These are phyloP conservation scores for Eudyptes chrysolophus DNA, from an alignment of 2,113 vertebrate genomes.

Conservation along the genomic window DNA sequence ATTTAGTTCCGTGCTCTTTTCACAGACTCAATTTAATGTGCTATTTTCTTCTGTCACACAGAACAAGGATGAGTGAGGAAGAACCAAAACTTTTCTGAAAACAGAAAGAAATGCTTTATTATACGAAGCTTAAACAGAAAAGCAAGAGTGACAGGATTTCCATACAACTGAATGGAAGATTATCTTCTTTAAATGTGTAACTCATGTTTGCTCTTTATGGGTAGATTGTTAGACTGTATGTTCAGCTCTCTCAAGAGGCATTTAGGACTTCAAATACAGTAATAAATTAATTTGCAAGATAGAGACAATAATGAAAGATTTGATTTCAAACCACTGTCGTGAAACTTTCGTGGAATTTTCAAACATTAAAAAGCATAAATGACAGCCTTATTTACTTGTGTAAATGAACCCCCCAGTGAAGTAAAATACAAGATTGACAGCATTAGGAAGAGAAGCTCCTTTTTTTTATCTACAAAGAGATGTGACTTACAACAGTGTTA, in stretches of 20 bases:
- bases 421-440: neutral
- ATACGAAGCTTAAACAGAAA: constrained; percentile 52
- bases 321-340: neutral
- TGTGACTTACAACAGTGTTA: neutral
- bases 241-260: constrained; percentile 38
- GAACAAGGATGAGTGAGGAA: neutral
- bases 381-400: constrained; percentile 3
- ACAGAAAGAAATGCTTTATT: neutral
- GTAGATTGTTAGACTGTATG: constrained; percentile 45
- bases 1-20: neutral
- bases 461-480: neutral
- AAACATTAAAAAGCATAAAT: neutral
- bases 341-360: constrained; percentile 27
- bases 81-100: constrained; percentile 1
- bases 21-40: neutral
- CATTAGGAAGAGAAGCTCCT: neutral
- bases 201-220: constrained; percentile 60
- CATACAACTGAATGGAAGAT: constrained; percentile 24
- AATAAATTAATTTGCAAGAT: constrained; percentile 63
- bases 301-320: constrained; percentile 40
- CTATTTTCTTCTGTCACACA: neutral
- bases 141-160: constrained; percentile 67
- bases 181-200: constrained; percentile 66
- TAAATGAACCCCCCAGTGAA: neutral
- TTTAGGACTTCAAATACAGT: constrained; percentile 51